Conservation (phyloP, 1,140 invertebrate species). For the Alviniconcha marisindica region DNA sequence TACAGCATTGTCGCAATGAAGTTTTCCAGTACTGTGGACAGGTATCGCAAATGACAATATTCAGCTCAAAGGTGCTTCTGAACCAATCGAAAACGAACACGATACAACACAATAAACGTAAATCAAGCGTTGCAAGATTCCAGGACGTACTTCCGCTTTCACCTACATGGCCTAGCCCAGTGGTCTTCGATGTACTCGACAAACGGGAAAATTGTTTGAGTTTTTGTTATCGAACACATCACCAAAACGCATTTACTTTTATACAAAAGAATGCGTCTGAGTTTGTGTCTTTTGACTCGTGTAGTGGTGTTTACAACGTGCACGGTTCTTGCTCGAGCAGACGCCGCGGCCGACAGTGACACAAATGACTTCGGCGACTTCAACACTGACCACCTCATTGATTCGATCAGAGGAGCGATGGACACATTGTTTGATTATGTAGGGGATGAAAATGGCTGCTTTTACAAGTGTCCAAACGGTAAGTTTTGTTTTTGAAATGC, state of each 20-base stretch:
- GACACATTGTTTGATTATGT: constrained; percentile 32
- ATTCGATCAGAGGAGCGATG: constrained; percentile 2
- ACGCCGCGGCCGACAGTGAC: too few relatives aligned
- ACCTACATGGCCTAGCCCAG: too few relatives aligned
- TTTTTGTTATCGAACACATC: not conserved
- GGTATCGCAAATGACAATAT: too few relatives aligned
- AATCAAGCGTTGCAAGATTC: too few relatives aligned
- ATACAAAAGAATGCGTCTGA: not conserved
- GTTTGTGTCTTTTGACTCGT: not conserved
- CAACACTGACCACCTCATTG: not conserved
- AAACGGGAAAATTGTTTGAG: not conserved
- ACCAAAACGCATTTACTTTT: not conserved
- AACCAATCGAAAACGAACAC: too few relatives aligned
- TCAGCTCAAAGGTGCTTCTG: too few relatives aligned
- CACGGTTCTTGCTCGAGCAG: not conserved
- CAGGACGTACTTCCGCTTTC: too few relatives aligned
- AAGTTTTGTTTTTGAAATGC: constrained; percentile 11
- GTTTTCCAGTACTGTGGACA: too few relatives aligned
- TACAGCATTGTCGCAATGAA: too few relatives aligned
- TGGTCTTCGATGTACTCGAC: too few relatives aligned
- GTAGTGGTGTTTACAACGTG: not conserved
- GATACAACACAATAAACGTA: too few relatives aligned
- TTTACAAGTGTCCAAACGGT: constrained; percentile 28
- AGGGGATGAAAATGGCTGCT: constrained; percentile 27
- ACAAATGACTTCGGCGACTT: not conserved